Conservation (phyloP, 2,888 invertebrate species). For the Caenorhabditis drosophilae region DNA sequence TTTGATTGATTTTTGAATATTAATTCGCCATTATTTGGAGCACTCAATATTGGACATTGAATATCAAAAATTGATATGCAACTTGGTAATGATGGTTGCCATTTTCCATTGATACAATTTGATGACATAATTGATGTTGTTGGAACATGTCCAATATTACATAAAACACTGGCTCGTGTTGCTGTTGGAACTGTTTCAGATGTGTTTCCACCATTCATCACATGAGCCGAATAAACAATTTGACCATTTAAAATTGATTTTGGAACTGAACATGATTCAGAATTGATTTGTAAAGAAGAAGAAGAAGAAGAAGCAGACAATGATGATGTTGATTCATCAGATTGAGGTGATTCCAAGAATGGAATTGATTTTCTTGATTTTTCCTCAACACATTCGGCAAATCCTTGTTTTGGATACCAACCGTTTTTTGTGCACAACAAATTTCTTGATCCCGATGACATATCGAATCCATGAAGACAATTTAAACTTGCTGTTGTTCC, state of each 20-base stretch:
- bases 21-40: conserved; percentile 32
- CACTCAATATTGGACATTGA: conserved; percentile 30
- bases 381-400: conserved; percentile 22
- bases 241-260: conserved; percentile 16
- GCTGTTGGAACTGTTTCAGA: conserved; percentile 18
- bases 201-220: conserved; percentile 6
- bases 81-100: conserved; percentile 25
- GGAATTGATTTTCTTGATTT: neutral
- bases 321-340: neutral
- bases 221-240: conserved; percentile 29
- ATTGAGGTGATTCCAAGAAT: neutral
- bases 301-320: too few relatives aligned
- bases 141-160: conserved; percentile 32
- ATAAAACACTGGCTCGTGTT: conserved; percentile 40
- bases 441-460: conserved; percentile 20
- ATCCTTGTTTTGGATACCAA: conserved; percentile 42
- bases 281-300: too few relatives aligned
- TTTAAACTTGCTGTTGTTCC: conserved; percentile 49
- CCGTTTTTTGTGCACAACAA: conserved; percentile 43
- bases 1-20: conserved; percentile 19
- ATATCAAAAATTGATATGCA: conserved; percentile 24
- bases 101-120: conserved; percentile 22
- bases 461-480: conserved; percentile 41
- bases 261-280: conserved; percentile 12
- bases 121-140: conserved; percentile 22